phyloP scores from a whole-genome alignment of 2,797 vertebrate species.

The Cichlasoma orientale region DNA sequence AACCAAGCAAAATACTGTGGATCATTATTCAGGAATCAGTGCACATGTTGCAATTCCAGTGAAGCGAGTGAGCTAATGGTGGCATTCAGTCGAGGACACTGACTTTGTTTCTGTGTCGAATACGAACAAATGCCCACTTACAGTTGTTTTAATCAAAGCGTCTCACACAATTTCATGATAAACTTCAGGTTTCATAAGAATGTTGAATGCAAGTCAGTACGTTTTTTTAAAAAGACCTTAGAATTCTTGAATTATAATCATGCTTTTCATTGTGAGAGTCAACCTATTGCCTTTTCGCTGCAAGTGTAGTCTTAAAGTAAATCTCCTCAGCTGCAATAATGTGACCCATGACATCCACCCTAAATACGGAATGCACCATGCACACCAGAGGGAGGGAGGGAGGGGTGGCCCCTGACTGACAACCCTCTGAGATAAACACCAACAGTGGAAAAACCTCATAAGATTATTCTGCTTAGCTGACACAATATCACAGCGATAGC shows the following conservation, averaged over 20 bases:
- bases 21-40: neutral
- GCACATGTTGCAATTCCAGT: neutral
- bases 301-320: neutral
- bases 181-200: neutral
- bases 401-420: constrained; percentile 29
- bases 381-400: constrained; percentile 9
- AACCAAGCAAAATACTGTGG: neutral
- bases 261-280: neutral
- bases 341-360: constrained; percentile 31
- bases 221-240: neutral
- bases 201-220: neutral
- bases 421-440: constrained; percentile 60
- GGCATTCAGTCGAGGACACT: neutral
- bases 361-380: constrained; percentile 3
- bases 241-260: neutral
- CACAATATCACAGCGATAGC: constrained; percentile 71
- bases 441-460: constrained; percentile 67
- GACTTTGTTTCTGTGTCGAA: neutral
- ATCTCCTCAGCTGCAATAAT: neutral
- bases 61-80: neutral
- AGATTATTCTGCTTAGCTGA: constrained; percentile 73
- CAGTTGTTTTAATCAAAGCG: neutral
- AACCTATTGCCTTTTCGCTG: neutral
- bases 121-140: neutral
- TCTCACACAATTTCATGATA: neutral